Percentiles rank a stretch among this genome's conserved stretches.
phyloP scores from a whole-genome alignment of 2,888 invertebrate genomes.

The Andrena bucephala region DNA sequence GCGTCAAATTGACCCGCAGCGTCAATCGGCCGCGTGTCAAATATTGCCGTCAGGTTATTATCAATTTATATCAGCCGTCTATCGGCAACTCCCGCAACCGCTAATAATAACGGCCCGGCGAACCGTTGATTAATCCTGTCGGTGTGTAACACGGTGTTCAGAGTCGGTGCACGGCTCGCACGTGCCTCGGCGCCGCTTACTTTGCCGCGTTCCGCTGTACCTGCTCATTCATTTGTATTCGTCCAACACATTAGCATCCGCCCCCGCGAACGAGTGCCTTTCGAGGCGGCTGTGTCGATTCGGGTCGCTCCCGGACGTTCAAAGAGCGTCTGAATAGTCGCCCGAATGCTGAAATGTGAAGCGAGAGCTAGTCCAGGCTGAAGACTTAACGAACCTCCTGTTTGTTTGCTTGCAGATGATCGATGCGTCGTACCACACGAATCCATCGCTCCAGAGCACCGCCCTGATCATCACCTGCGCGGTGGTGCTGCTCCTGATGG shows the following conservation, averaged over 20 bases:
- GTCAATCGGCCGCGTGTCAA: neutral
- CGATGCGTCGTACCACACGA: slow-evolving; percentile 94
- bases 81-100: neutral
- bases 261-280: neutral
- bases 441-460: slow-evolving; percentile 93
- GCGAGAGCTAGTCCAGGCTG: neutral
- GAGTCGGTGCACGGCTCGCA: slow-evolving; percentile 12
- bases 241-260: slow-evolving; percentile 5
- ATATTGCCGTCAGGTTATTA: neutral
- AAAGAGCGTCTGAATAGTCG: neutral
- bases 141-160: neutral
- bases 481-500: slow-evolving; percentile 91
- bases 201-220: neutral
- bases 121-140: slow-evolving; percentile 21
- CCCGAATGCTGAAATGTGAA: neutral
- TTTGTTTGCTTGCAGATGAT: slow-evolving; percentile 92
- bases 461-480: slow-evolving; percentile 94
- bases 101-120: slow-evolving; percentile 8
- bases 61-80: neutral
- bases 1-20: neutral
- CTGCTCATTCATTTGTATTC: slow-evolving; percentile 31
- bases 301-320: neutral
- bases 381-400: slow-evolving; percentile 62
- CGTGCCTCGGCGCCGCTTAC: slow-evolving; percentile 3
- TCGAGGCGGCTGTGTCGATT: neutral